Evolutionary conservation across 2,113 vertebrate species (phyloP).

Genomic region (Cynocephalus volans): DNA sequence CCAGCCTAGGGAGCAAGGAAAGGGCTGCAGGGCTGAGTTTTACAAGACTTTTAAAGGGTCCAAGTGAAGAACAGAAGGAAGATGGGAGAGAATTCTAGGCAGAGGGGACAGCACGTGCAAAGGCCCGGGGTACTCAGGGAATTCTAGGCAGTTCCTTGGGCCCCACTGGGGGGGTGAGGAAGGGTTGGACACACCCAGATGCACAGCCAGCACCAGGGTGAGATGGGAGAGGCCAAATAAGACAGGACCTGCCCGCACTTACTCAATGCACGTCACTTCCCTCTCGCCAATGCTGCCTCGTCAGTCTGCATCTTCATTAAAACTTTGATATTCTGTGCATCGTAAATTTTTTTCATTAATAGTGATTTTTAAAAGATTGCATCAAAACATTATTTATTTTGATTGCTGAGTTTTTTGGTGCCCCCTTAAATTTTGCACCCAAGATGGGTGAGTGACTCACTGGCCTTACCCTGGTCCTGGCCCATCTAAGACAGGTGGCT

Average conservation of each 20-base stretch:
- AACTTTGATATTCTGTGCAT: neutral
- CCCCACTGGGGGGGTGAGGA: neutral
- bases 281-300: neutral
- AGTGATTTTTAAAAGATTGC: neutral
- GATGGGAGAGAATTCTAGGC: neutral
- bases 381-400: neutral
- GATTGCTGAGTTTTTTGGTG: neutral
- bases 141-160: neutral
- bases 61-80: neutral
- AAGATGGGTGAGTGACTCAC: neutral
- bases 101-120: neutral
- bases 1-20: neutral
- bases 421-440: neutral
- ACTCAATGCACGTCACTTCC: neutral
- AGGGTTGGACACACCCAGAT: accelerated
- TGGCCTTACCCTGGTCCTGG: neutral
- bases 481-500: neutral
- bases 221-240: neutral
- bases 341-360: neutral
- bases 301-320: neutral
- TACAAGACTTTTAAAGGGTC: neutral
- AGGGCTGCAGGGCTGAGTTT: neutral
- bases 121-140: neutral
- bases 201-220: accelerated
- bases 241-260: neutral